Evolutionary conservation across 2,113 vertebrate species (phyloP).

Genomic region (Dendrocopos noguchii): DNA sequence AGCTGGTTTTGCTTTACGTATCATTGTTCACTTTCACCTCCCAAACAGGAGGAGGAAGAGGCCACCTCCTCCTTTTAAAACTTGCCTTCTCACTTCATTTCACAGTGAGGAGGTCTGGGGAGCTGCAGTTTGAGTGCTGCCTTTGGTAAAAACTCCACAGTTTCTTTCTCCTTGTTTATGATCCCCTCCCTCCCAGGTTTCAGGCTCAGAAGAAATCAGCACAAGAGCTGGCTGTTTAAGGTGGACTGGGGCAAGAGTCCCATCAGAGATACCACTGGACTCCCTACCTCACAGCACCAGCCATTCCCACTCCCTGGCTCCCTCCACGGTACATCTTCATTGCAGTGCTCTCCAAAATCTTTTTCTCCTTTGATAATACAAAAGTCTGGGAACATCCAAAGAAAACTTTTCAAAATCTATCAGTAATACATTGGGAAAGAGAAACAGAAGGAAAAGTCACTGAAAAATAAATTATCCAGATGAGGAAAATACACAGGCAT

Average conservation of each 20-base stretch:
- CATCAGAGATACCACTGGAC: neutral
- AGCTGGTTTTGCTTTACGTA: neutral
- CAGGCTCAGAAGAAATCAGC: neutral
- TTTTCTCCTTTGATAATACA: neutral
- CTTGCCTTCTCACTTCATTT: neutral
- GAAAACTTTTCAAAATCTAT: neutral
- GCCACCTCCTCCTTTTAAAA: neutral
- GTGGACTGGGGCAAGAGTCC: neutral
- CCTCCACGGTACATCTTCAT: neutral
- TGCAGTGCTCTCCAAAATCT: neutral
- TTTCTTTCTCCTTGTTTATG: neutral
- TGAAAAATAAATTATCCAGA: neutral
- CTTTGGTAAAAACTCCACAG: neutral
- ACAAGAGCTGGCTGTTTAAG: neutral
- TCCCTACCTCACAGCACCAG: neutral
- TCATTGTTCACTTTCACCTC: neutral
- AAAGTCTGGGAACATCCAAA: neutral
- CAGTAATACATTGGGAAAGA: neutral
- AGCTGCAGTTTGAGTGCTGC: neutral
- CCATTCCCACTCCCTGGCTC: neutral
- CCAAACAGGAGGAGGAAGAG: neutral
- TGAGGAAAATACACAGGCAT: neutral
- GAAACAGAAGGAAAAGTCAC: neutral
- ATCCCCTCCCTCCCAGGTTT: neutral
- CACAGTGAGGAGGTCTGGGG: neutral